Conservation (phyloP, 2,797 vertebrate genomes). For the Tapera naevia region DNA sequence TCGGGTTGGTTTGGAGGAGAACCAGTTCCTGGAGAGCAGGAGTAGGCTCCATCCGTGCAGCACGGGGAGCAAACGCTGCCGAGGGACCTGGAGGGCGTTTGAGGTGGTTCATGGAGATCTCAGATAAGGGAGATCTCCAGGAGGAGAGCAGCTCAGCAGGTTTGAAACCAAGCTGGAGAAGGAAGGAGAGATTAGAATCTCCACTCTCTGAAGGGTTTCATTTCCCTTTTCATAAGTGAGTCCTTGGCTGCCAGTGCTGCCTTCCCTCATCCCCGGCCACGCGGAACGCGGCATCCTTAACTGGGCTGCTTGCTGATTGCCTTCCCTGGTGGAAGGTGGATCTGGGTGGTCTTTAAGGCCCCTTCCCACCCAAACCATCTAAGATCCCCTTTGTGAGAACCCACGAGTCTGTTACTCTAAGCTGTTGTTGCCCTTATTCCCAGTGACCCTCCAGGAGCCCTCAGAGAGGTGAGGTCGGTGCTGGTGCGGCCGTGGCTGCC, state of each 20-base stretch:
- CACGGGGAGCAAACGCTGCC: fast-evolving
- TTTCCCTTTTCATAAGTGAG: background rate
- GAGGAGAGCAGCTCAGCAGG: background rate
- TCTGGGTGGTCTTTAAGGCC: too few species aligned
- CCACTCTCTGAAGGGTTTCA: background rate
- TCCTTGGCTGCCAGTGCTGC: background rate
- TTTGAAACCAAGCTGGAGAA: background rate
- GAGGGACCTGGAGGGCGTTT: background rate
- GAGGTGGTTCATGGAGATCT: background rate
- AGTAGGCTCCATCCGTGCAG: background rate
- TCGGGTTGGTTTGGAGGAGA: background rate
- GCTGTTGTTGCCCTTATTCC: background rate
- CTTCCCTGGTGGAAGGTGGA: background rate
- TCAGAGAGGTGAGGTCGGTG: background rate
- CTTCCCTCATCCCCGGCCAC: background rate
- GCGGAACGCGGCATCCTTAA: fast-evolving
- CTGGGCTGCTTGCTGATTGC: background rate
- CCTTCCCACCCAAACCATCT: too few species aligned
- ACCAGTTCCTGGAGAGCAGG: background rate
- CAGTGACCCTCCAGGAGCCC: background rate
- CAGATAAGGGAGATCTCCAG: background rate
- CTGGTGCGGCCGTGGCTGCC: background rate
- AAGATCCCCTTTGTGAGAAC: background rate
- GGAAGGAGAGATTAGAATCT: background rate
- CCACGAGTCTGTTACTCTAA: fast-evolving